Percentiles rank a stretch among this genome's conserved stretches.
These are phyloP conservation scores for Noturus placidus DNA, from an alignment of 2,113 vertebrate genomes.

Conservation along the genomic window DNA sequence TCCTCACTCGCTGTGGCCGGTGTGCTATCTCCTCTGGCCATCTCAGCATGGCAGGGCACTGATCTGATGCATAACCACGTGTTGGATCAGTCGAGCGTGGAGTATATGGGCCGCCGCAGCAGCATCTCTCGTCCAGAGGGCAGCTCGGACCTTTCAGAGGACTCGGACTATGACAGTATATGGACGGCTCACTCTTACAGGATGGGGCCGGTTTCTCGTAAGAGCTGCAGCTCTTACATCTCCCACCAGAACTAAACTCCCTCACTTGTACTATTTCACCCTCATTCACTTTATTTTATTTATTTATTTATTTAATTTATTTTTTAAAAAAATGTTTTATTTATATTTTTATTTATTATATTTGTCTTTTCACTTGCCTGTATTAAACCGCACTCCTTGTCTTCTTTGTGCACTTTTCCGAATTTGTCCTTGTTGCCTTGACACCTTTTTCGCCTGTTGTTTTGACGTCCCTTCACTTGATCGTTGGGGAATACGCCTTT, in stretches of 20 bases:
- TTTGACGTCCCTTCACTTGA: slow-evolving; percentile 31
- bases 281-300: slow-evolving; percentile 83
- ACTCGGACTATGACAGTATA: slow-evolving; percentile 99
- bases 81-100: slow-evolving; percentile 93
- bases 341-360: slow-evolving; percentile 51
- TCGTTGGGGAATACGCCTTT: slow-evolving; percentile 14
- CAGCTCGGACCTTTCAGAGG: slow-evolving; percentile 96
- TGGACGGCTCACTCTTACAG: slow-evolving; percentile 99
- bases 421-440: slow-evolving; percentile 75
- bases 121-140: slow-evolving; percentile 93
- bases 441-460: slow-evolving; percentile 55
- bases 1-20: not conserved
- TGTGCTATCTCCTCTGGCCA: slow-evolving; percentile 58
- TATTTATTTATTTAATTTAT: slow-evolving; percentile 62
- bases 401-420: slow-evolving; percentile 46
- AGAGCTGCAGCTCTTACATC: slow-evolving; percentile 98
- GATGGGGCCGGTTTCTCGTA: slow-evolving; percentile 96
- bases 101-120: slow-evolving; percentile 93
- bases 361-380: slow-evolving; percentile 33
- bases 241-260: slow-evolving; percentile 97
- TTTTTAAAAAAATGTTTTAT: slow-evolving; percentile 60
- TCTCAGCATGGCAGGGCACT: slow-evolving; percentile 98
- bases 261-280: slow-evolving; percentile 80
- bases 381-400: slow-evolving; percentile 39
- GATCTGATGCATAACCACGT: slow-evolving; percentile 99